Base-by-base conservation (phyloP, 2,888 invertebrate species). In the Danaus chrysippus region DNA sequence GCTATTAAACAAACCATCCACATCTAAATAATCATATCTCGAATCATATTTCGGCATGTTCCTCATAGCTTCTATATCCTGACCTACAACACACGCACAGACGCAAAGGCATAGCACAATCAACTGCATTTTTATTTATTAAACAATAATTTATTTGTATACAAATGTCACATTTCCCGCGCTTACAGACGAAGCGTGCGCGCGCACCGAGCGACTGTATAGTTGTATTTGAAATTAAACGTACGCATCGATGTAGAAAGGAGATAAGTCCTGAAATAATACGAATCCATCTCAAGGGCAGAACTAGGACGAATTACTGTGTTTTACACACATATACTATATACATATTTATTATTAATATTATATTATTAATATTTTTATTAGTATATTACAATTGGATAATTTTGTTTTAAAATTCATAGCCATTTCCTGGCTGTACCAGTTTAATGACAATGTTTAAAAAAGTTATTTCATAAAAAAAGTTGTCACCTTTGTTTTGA, bases 21-120 rank as follows among this genome's bases (percentile, higher is more conserved):
- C 86, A 78, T 95, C 93, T 70, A 95, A 83, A 78, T 94, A 93
- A 75, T 95, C 95, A 77, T 95, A 95, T 74, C 93, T 92, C 53
- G 79, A 75, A 61, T 91, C 90, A 63, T 91, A 91, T 80, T 90
- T 90, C 1, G 90, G 91, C 83, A 90, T 77, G 52, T 76, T 75
- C 34, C 66, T 71, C 81, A 87, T 84, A 10, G 80, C 74, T 46
- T 80, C 83, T 3, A 78, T 63, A 62, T 87, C 81, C 71, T 90
- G 89, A 58, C 79, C 83, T 46, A 76, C 72, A 66, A 80, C 86
- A 70, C 79, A 76, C 59, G 64, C 72, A 73, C 71, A 72, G 63
- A 81, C 79, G 81, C 79, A 81, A 0, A 86, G 62, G 42, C 69
- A 71, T 66, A 70, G 49, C 69, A 71, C 68, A 66, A 68, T 46